phyloP scores from a whole-genome alignment of 64 coral and sea anemone genomes.

The Trachythela sp. region DNA sequence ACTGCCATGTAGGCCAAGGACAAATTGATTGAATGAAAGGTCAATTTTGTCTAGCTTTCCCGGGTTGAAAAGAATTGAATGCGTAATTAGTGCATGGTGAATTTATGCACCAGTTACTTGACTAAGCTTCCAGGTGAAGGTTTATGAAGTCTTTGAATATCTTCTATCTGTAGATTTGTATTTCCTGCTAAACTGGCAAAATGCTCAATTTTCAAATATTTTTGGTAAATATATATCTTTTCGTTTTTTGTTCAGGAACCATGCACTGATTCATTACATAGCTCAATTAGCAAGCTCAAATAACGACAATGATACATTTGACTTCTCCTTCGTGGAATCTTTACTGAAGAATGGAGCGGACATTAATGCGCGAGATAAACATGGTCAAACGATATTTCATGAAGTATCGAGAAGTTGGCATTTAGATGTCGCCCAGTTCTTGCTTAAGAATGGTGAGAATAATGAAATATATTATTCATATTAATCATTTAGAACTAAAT shows the following conservation, averaged over 20 bases:
- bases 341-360: slow-evolving; percentile 72
- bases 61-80: too few species aligned
- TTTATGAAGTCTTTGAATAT: too few species aligned
- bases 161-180: too few species aligned
- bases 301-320: slow-evolving; percentile 78
- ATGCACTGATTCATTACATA: slow-evolving; percentile 86
- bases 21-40: too few species aligned
- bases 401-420: slow-evolving; percentile 89
- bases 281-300: slow-evolving; percentile 65
- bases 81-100: too few species aligned
- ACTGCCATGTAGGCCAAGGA: too few species aligned
- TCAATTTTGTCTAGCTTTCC: too few species aligned
- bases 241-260: slow-evolving; percentile 33
- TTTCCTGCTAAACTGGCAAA: too few species aligned
- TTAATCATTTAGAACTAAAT: neutral
- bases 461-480: neutral
- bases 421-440: slow-evolving; percentile 69
- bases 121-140: too few species aligned
- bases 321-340: slow-evolving; percentile 87
- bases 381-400: slow-evolving; percentile 84
- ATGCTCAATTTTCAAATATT: too few species aligned
- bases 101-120: too few species aligned
- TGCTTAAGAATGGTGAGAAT: slow-evolving; percentile 71
- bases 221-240: too few species aligned
- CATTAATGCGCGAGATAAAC: slow-evolving; percentile 70